Percentiles rank a stretch among this genome's conserved stretches.
phyloP scores from a whole-genome alignment of 2,888 invertebrate species.

The Hirtodrosophila histrioides region DNA sequence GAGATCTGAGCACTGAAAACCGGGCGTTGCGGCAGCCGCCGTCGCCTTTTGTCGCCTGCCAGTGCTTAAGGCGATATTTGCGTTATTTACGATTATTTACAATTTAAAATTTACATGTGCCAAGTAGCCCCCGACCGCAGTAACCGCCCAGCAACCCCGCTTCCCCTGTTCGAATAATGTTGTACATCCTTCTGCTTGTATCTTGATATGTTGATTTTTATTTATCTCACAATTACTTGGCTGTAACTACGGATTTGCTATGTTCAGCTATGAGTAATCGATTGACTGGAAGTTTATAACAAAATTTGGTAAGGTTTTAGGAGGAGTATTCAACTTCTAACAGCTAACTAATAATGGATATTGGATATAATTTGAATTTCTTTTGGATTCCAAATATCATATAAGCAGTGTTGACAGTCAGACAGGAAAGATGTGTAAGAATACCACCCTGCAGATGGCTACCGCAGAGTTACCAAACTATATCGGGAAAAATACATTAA shows the following conservation, averaged over 20 bases:
- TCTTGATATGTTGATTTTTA: constrained; percentile 76
- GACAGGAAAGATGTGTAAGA: too few relatives aligned
- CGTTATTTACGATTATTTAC: constrained; percentile 83
- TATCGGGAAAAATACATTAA: too few relatives aligned
- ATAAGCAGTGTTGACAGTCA: too few relatives aligned
- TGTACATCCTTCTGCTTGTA: constrained; percentile 64
- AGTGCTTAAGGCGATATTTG: constrained; percentile 80
- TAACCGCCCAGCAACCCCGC: background rate
- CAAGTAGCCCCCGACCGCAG: constrained; percentile 29
- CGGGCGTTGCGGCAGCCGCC: constrained; percentile 6
- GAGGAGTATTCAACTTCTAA: too few relatives aligned
- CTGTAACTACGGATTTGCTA: constrained; percentile 50
- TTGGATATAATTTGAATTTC: too few relatives aligned
- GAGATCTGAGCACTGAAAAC: constrained; percentile 8
- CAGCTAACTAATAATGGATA: too few relatives aligned
- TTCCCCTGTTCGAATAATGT: constrained; percentile 14
- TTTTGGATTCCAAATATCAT: too few relatives aligned
- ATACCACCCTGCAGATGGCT: too few relatives aligned
- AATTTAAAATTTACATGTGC: constrained; percentile 79
- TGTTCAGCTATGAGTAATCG: constrained; percentile 41
- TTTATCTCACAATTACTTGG: constrained; percentile 71
- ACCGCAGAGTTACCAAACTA: too few relatives aligned
- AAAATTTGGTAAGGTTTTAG: background rate
- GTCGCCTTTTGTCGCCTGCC: constrained; percentile 72
- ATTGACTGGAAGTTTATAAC: background rate